Conservation (phyloP, 2,113 vertebrate species). For the Planiliza haematocheilus region DNA sequence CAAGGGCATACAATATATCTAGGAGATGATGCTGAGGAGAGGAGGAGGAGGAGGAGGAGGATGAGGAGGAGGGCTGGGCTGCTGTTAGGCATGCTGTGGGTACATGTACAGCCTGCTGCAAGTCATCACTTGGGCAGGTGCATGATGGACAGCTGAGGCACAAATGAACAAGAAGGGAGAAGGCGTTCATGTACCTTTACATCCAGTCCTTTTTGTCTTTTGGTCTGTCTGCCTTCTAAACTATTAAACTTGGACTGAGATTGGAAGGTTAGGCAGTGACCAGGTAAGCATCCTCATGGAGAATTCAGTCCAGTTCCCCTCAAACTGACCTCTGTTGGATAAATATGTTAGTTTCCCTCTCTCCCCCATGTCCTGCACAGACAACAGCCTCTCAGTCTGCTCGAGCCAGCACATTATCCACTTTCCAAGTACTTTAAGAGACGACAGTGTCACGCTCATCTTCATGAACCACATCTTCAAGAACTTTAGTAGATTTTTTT, state of each 20-base stretch:
- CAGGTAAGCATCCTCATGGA: slow-evolving; percentile 42
- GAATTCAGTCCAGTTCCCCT: slow-evolving; percentile 51
- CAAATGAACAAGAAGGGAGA: slow-evolving; percentile 3
- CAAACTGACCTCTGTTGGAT: slow-evolving; percentile 57
- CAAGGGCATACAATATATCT: slow-evolving; percentile 74
- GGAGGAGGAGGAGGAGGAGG: slow-evolving; percentile 25
- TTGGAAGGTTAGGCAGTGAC: slow-evolving; percentile 24
- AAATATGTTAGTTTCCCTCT: slow-evolving; percentile 15
- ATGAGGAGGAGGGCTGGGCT: slow-evolving; percentile 40
- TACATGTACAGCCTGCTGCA: slow-evolving; percentile 54
- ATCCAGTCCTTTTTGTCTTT: slow-evolving; percentile 1
- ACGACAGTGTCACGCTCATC: slow-evolving; percentile 15
- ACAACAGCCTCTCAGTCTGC: slow-evolving; percentile 23
- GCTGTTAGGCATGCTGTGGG: slow-evolving; percentile 60
- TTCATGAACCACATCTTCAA: slow-evolving; percentile 39
- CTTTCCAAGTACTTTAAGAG: slow-evolving; percentile 31
- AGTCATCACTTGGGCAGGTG: slow-evolving; percentile 60
- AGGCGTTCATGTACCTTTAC: not conserved
- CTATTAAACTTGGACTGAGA: slow-evolving; percentile 30
- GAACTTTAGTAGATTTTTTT: slow-evolving; percentile 28
- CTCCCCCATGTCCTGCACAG: not conserved
- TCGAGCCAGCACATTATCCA: slow-evolving; percentile 33
- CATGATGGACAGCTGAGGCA: slow-evolving; percentile 47
- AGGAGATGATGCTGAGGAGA: slow-evolving; percentile 60
- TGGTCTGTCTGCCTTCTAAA: not conserved